Conservation (phyloP, 2,113 vertebrate genomes). For the Gadus macrocephalus region DNA sequence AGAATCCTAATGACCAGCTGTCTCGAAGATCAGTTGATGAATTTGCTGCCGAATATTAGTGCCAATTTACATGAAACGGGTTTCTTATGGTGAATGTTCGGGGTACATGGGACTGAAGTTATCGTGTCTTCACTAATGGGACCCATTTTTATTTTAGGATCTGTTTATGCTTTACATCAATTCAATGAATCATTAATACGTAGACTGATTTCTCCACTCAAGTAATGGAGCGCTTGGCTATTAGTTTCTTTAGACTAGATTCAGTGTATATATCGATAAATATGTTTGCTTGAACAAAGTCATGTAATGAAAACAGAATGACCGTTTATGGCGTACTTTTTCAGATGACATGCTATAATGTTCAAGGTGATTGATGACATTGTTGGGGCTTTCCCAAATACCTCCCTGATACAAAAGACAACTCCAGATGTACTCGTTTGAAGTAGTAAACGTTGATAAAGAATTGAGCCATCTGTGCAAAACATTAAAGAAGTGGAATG, state of each 20-base stretch:
- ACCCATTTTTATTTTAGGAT: not conserved
- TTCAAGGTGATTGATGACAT: slow-evolving; percentile 15
- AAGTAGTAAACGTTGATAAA: slow-evolving; percentile 32
- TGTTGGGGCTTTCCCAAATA: slow-evolving; percentile 21
- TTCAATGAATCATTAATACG: slow-evolving; percentile 4
- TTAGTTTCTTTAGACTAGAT: too few relatives aligned
- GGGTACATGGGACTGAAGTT: not conserved
- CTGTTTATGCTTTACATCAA: not conserved
- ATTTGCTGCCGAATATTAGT: slow-evolving; percentile 48
- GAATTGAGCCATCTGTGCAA: slow-evolving; percentile 35
- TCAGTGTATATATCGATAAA: too few relatives aligned
- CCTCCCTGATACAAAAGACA: slow-evolving; percentile 40
- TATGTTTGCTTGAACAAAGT: too few relatives aligned
- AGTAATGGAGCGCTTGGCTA: too few relatives aligned
- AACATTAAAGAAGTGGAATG: slow-evolving; percentile 30
- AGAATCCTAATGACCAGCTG: slow-evolving; percentile 49
- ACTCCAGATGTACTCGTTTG: slow-evolving; percentile 32
- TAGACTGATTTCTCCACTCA: not conserved
- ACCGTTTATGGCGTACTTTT: not conserved
- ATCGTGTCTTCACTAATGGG: not conserved
- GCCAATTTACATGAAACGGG: slow-evolving; percentile 17
- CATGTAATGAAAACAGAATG: too few relatives aligned
- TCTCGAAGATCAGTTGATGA: slow-evolving; percentile 42
- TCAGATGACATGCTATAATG: not conserved
- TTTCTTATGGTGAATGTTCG: slow-evolving; percentile 7